Evolutionary conservation across 1,140 invertebrate genomes (phyloP).

Genomic region (Drosophila guanche): DNA sequence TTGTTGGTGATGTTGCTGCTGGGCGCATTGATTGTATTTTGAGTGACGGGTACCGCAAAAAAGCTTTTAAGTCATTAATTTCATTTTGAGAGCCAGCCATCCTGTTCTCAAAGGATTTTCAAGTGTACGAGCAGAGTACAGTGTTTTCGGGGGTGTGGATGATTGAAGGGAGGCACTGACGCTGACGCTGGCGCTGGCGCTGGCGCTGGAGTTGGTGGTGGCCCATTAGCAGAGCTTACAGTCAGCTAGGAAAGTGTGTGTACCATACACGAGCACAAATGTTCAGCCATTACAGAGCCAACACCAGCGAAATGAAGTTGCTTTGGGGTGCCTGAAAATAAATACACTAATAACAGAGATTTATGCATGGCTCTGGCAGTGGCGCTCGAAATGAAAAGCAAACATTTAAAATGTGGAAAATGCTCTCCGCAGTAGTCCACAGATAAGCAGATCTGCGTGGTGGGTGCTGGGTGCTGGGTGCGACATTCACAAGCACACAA

Average conservation of each 20-base stretch:
- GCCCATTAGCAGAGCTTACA: conserved; percentile 20
- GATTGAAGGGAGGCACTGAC: conserved; percentile 8
- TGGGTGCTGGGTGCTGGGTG: conserved; percentile 7
- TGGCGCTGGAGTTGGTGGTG: neutral
- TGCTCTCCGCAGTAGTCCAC: conserved; percentile 11
- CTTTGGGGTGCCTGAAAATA: conserved; percentile 56
- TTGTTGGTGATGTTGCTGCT: conserved; percentile 47
- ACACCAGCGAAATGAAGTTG: conserved; percentile 40
- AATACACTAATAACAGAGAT: conserved; percentile 73
- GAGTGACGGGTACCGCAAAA: conserved; percentile 78
- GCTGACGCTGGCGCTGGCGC: no score
- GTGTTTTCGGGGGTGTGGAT: conserved; percentile 30
- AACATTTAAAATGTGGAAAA: conserved; percentile 46
- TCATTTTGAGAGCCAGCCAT: conserved; percentile 62
- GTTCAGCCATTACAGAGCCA: conserved; percentile 18
- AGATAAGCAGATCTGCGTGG: conserved; percentile 46
- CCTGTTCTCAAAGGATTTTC: conserved; percentile 70
- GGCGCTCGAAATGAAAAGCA: conserved; percentile 31
- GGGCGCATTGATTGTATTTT: conserved; percentile 78
- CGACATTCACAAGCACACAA: conserved; percentile 59
- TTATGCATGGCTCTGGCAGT: conserved; percentile 41
- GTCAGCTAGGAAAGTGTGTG: no score
- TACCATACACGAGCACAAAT: conserved; percentile 16
- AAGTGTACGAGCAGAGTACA: conserved; percentile 50
- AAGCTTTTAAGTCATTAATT: conserved; percentile 81